Evolutionary conservation across 2,888 invertebrate species (phyloP).

Genomic region (Heliconius sara): DNA sequence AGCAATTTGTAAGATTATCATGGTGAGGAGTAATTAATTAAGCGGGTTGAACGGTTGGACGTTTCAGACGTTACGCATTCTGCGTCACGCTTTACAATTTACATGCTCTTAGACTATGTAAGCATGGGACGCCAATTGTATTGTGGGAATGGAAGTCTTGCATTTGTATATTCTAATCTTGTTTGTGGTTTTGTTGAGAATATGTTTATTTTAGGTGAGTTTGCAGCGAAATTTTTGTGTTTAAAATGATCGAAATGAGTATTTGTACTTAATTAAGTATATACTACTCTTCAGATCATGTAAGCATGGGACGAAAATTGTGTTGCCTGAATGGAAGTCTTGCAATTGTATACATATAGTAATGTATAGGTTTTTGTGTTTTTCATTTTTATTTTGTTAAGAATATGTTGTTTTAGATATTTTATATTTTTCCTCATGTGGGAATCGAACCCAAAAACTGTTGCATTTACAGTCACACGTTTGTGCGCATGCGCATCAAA

Average conservation of each 20-base stretch:
- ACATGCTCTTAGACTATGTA: slow-evolving; percentile 29
- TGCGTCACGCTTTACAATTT: slow-evolving; percentile 38
- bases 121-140: slow-evolving; percentile 6
- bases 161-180: background rate
- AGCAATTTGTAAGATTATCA: slow-evolving; percentile 48
- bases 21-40: slow-evolving; percentile 59
- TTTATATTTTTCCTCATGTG: no score
- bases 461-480: no score
- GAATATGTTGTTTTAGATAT: background rate
- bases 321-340: slow-evolving; percentile 1
- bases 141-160: slow-evolving; percentile 18
- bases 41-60: slow-evolving; percentile 32
- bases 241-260: background rate
- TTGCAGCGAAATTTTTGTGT: background rate
- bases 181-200: background rate
- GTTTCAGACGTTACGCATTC: slow-evolving; percentile 39
- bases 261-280: slow-evolving; percentile 20
- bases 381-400: background rate
- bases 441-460: no score
- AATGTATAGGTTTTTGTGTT: no score
- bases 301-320: slow-evolving; percentile 2
- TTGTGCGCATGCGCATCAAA: no score
- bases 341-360: background rate
- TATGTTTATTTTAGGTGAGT: background rate
- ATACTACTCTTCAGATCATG: slow-evolving; percentile 15